Evolutionary conservation across 2,797 vertebrate genomes (phyloP).

Genomic region (Fistularia commersonii): DNA sequence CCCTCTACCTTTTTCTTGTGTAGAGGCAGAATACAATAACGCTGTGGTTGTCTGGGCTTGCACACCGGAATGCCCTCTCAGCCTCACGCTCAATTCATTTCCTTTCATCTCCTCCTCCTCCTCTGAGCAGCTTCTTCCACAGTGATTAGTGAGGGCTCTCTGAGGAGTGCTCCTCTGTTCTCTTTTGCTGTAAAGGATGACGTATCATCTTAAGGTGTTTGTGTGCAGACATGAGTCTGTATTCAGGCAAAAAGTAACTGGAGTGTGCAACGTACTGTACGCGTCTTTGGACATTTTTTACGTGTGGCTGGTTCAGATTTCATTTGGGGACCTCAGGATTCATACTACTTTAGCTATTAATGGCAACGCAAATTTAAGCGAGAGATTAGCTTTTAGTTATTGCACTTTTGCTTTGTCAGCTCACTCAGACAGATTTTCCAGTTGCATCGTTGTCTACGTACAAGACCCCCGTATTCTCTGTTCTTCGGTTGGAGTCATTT

Average conservation of each 20-base stretch:
- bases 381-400: too few species aligned
- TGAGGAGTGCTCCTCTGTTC: slow-evolving; percentile 50
- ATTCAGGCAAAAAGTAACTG: slow-evolving; percentile 11
- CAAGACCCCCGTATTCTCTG: neutral
- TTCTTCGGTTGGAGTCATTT: neutral
- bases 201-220: slow-evolving; percentile 41
- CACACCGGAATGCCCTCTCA: slow-evolving; percentile 67
- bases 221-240: slow-evolving; percentile 25
- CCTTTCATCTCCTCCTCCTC: slow-evolving; percentile 58
- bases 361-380: too few species aligned
- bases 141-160: slow-evolving; percentile 63
- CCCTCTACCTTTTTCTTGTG: slow-evolving; percentile 35
- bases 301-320: neutral
- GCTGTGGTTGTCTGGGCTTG: slow-evolving; percentile 68
- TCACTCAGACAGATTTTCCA: too few species aligned
- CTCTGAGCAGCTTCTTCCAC: slow-evolving; percentile 52
- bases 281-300: slow-evolving; percentile 11
- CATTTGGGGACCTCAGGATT: neutral
- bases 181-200: slow-evolving; percentile 42
- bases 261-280: slow-evolving; percentile 5
- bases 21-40: slow-evolving; percentile 54
- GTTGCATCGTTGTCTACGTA: too few species aligned
- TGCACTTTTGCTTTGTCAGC: too few species aligned
- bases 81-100: slow-evolving; percentile 54
- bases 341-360: too few species aligned